Percentiles rank a stretch among this genome's conserved stretches.
phyloP scores from a whole-genome alignment of 2,113 vertebrate species.

The Steatornis caripensis region DNA sequence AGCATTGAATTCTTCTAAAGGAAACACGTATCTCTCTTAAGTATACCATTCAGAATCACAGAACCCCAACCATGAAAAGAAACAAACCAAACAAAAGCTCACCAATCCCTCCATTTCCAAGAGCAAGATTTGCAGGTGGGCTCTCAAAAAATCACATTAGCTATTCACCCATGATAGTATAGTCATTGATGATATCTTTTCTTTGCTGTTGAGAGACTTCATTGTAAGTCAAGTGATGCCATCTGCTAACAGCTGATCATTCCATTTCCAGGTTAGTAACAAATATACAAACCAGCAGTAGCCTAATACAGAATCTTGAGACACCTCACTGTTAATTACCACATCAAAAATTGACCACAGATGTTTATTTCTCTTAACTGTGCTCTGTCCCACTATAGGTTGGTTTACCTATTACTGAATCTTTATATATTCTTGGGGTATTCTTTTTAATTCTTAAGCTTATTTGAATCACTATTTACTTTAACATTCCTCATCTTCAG shows the following conservation, averaged over 20 bases:
- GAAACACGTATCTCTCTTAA: not conserved
- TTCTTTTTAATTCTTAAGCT: not conserved
- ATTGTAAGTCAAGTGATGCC: not conserved
- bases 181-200: not conserved
- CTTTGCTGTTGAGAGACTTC: not conserved
- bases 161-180: not conserved
- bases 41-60: not conserved
- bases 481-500: not conserved
- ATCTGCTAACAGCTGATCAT: not conserved
- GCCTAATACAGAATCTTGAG: not conserved
- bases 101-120: not conserved
- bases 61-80: not conserved
- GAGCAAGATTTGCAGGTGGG: not conserved
- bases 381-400: not conserved
- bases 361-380: not conserved
- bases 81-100: not conserved
- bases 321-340: not conserved
- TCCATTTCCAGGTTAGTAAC: not conserved
- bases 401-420: not conserved
- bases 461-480: not conserved
- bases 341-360: not conserved
- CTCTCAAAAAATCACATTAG: not conserved
- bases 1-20: not conserved
- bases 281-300: not conserved
- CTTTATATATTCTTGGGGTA: not conserved